Conservation (phyloP, 2,888 invertebrate species). For the Lottia gigantea region DNA sequence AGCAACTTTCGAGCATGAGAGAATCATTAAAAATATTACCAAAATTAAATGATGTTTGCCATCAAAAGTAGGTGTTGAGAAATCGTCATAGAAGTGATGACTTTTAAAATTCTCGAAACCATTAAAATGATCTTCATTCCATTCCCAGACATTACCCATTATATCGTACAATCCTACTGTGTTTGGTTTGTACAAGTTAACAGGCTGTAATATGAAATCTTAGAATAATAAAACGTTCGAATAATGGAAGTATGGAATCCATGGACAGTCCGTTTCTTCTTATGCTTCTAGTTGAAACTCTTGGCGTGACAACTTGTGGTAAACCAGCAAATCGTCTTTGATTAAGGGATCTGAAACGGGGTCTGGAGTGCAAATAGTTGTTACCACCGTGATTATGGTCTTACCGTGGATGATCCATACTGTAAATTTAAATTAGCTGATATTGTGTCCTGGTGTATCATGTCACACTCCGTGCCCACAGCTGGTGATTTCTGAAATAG, state of each 20-base stretch:
- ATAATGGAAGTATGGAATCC: neutral
- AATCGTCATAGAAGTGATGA: conserved; percentile 64
- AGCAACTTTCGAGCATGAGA: too few relatives aligned
- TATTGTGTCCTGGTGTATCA: conserved; percentile 50
- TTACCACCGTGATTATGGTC: conserved; percentile 25
- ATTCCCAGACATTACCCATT: conserved; percentile 66
- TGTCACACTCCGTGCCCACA: conserved; percentile 48
- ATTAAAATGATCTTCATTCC: conserved; percentile 67
- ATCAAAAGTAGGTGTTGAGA: conserved; percentile 64
- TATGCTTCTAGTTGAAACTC: too few relatives aligned
- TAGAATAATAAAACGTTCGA: too few relatives aligned
- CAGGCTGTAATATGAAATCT: conserved; percentile 52
- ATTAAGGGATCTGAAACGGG: too few relatives aligned
- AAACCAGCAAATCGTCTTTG: too few relatives aligned
- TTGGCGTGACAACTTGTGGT: too few relatives aligned
- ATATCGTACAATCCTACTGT: conserved; percentile 61
- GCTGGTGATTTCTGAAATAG: conserved; percentile 39
- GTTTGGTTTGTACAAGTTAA: conserved; percentile 58
- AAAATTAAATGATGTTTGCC: conserved; percentile 64
- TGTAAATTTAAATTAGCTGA: conserved; percentile 55
- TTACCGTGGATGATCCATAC: conserved; percentile 64
- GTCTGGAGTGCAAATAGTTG: too few relatives aligned
- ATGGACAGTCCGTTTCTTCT: neutral
- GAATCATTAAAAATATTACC: conserved; percentile 37
- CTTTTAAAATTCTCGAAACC: conserved; percentile 58